Base-by-base conservation (phyloP, 2,888 invertebrate species). In the Candidula unifasciata region DNA sequence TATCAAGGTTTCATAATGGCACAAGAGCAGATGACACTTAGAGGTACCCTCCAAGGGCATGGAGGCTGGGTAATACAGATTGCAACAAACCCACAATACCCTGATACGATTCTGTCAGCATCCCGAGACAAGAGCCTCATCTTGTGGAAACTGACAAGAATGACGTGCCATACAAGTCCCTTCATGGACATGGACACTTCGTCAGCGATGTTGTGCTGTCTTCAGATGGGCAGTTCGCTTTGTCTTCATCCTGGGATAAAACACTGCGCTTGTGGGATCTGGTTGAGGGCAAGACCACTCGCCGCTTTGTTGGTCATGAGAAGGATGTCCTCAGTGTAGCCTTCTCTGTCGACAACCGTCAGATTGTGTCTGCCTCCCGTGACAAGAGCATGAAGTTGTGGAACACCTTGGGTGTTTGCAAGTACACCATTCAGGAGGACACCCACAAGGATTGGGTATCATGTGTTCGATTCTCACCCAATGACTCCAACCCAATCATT, bases 51-150 rank as follows among this genome's bases (percentile, higher is more conserved):
- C 90, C 95, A 96, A 93, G 99, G 99, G 81, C 99, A 99, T 95
- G 98, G 97, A 96, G 98, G 97, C 91, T 99, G 99, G 99, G 98
- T 99, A 91, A 99, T 99, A 85, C 99, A 99, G 96, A 99, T 99
- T 93, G 99, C 99, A 79, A 99, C 99, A 86, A 99, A 98, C 94
- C 98, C 99, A 37, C 98, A 98, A 95, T 98, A 97, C 95, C 98
- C 99, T 88, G 99, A 99, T 93, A 98, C 97, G 95, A 98, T 99
- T 94, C 95, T 99, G 94, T 99, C 99, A 80, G 97, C 99, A 88
- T 99, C 99, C 89, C 96, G 99, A 96, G 95, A 96, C 92, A 95
- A 95, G 92, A 94, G 98, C 87, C 95, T 99, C 91, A 99, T 99
- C 92, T 97, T 99, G 85, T 99, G 99, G 99, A 98, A 98, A 93